These are phyloP conservation scores for Rhabdomys pumilio DNA, from an alignment of 2,797 vertebrate species.

Conservation along the genomic window DNA sequence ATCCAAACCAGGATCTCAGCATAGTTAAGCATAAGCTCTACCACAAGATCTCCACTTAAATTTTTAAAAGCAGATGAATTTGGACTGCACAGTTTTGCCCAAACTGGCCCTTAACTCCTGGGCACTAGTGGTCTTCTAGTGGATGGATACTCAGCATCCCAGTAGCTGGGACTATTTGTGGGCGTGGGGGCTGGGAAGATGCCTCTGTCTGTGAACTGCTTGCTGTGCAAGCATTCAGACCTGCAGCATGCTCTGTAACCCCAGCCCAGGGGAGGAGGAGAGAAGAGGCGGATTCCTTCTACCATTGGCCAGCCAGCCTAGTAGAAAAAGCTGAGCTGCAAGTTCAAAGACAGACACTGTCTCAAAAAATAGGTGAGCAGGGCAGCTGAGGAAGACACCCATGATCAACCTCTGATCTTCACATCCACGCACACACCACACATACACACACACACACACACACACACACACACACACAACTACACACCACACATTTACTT, in stretches of 20 bases:
- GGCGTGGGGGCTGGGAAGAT: neutral
- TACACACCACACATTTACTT: neutral
- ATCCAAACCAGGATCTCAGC: neutral
- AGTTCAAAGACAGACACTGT: neutral
- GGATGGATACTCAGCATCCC: neutral
- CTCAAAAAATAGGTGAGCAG: neutral
- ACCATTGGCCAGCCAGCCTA: neutral
- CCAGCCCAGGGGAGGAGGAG: neutral
- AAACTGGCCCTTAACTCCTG: neutral
- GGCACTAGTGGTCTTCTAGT: neutral
- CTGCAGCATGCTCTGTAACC: neutral
- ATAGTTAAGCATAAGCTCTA: neutral
- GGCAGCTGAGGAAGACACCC: neutral
- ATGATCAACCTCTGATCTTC: neutral
- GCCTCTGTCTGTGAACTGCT: neutral
- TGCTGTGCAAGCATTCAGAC: neutral
- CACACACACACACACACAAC: too few relatives aligned
- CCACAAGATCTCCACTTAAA: neutral
- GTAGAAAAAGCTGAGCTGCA: neutral
- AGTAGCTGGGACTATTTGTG: neutral
- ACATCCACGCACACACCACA: neutral
- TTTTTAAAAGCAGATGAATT: slow-evolving; percentile 40
- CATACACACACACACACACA: fast-evolving
- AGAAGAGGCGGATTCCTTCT: neutral
- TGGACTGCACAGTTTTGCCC: neutral